phyloP scores from a whole-genome alignment of 2,888 invertebrate genomes.

The Mactromeris polynyma region DNA sequence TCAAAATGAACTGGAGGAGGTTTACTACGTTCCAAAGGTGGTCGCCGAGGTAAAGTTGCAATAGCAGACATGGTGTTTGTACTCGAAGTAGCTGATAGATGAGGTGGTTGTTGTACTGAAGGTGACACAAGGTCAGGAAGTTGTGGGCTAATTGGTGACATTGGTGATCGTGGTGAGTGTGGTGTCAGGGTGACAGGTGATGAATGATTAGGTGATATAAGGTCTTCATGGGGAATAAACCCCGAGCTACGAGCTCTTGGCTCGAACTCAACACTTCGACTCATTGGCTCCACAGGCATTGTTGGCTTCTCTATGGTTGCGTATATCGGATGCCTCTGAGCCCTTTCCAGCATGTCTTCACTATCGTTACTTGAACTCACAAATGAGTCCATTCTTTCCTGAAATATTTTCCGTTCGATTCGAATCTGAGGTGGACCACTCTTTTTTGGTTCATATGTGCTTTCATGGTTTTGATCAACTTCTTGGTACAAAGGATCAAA shows the following conservation, averaged over 20 bases:
- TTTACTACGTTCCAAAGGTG: conserved; percentile 61
- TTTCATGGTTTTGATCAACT: conserved; percentile 84
- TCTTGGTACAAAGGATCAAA: conserved; percentile 82
- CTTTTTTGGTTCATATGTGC: conserved; percentile 82
- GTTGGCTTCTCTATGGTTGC: conserved; percentile 59
- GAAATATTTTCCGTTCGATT: conserved; percentile 85
- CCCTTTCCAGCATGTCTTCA: conserved; percentile 77
- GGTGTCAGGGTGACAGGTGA: conserved; percentile 86
- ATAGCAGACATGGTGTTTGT: conserved; percentile 79
- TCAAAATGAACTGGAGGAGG: conserved; percentile 59
- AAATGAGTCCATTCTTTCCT: conserved; percentile 79
- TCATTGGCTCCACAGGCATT: conserved; percentile 67
- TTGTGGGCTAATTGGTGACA: conserved; percentile 76
- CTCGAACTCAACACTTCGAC: conserved; percentile 56
- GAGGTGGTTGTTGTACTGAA: conserved; percentile 61
- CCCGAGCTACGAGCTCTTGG: conserved; percentile 58
- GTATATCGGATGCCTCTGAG: conserved; percentile 46
- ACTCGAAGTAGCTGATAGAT: conserved; percentile 57
- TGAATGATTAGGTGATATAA: conserved; percentile 50
- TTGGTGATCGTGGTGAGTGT: conserved; percentile 82
- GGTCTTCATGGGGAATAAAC: conserved; percentile 42
- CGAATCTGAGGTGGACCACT: conserved; percentile 82
- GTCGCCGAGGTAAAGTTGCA: conserved; percentile 82
- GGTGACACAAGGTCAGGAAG: conserved; percentile 77
- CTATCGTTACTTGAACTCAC: conserved; percentile 84